Conservation (phyloP, 2,888 invertebrate species). For the Amaurobius ferox region DNA sequence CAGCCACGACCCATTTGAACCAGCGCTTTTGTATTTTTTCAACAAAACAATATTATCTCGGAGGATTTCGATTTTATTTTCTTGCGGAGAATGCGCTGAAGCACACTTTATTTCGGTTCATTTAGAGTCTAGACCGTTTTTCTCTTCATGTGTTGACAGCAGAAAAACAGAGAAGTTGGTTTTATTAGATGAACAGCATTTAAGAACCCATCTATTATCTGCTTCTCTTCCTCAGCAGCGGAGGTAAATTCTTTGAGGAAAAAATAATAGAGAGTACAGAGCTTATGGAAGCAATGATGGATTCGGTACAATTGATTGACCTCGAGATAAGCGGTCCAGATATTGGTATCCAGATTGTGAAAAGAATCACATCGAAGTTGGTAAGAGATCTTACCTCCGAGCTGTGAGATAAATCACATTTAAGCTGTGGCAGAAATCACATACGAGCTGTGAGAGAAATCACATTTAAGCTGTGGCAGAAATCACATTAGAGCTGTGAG, state of each 20-base stretch:
- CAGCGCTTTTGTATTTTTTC: slow-evolving; percentile 38
- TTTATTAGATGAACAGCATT: neutral
- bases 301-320: too few species aligned
- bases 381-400: too few species aligned
- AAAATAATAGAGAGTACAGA: neutral
- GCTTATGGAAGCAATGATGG: too few species aligned
- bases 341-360: too few species aligned
- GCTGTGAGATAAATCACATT: too few species aligned
- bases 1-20: slow-evolving; percentile 48
- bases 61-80: neutral
- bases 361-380: too few species aligned
- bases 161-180: neutral
- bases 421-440: too few species aligned
- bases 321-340: too few species aligned
- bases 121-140: neutral
- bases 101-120: slow-evolving; percentile 21
- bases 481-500: too few species aligned
- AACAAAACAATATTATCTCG: slow-evolving; percentile 37
- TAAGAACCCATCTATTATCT: too few species aligned
- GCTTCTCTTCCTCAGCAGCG: neutral
- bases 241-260: neutral
- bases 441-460: too few species aligned
- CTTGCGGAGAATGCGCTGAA: slow-evolving; percentile 27
- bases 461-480: too few species aligned
- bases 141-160: neutral